Base-by-base conservation (phyloP, 2,888 invertebrate species). In the Yponomeuta plumbellus region DNA sequence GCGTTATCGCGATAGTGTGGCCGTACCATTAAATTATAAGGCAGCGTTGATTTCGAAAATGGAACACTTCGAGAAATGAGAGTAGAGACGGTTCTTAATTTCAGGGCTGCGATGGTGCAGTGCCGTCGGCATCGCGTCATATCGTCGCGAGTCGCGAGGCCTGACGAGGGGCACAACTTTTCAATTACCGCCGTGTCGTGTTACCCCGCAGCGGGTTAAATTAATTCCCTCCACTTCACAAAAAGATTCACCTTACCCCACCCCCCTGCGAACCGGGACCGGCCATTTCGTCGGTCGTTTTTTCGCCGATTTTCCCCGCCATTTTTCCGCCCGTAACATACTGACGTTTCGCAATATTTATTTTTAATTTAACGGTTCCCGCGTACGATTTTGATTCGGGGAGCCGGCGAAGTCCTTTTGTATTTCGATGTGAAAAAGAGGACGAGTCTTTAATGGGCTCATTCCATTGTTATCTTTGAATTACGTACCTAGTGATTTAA, bases 151-250 rank as follows among this genome's bases (percentile, higher is more conserved):
- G 75, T 80, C 79, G 84, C 44, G 44, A 1, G 44, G 44, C 17
- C 84, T 87, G 84, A 88, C 85, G 84, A 85, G 89, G 92, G 92
- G 91, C 88, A 84, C 68, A 91, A 91, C 91, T 91, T 91, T 90
- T 89, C 90, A 91, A 91, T 91, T 91, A 91, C 88, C 83, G 85
- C 83, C 80, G 81, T 87, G 90, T 87, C 91, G 88, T 89, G 90
- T 88, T 86, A 89, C 91, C 91, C 91, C 89, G 90, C 91, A 91
- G 90, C 90, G 89, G 90, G 91, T 91, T 89, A 91, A 92, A 91
- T 91, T 91, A 92, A 91, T 89, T 90, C 91, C 83, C 89, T 89
- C 85, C 87, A 87, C 86, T 91, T 91, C 89, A 91, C 90, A 90
- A 91, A 90, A 90, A 91, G 89, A 91, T 90, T 89, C 87, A 86